Conservation (phyloP, 2,888 invertebrate species). For the Leuctra nigra region DNA sequence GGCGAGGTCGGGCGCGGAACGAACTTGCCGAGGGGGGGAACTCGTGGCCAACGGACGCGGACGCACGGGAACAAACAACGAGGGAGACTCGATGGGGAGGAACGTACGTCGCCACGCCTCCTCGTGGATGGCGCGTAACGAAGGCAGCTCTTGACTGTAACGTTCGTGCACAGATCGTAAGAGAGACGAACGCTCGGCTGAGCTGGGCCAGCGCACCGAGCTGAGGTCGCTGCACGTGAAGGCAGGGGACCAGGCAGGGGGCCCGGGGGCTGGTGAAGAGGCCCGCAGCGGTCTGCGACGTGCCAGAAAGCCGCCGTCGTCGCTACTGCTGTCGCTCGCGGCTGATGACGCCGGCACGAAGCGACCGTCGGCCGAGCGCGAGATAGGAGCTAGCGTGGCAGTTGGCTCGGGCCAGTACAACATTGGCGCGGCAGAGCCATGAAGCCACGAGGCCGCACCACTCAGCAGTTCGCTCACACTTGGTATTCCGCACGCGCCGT, state of each 20-base stretch:
- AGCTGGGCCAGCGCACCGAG: slow-evolving; percentile 74
- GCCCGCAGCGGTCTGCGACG: slow-evolving; percentile 47
- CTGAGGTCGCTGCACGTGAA: slow-evolving; percentile 81
- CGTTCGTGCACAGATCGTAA: slow-evolving; percentile 57
- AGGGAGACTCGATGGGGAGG: slow-evolving; percentile 25
- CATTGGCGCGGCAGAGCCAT: background rate
- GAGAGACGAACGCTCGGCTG: slow-evolving; percentile 62
- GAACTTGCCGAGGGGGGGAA: slow-evolving; percentile 37
- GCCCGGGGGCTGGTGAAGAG: slow-evolving; percentile 24
- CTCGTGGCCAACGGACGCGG: slow-evolving; percentile 55
- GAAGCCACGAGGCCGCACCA: slow-evolving; percentile 68
- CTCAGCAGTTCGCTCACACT: slow-evolving; percentile 71
- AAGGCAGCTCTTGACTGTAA: slow-evolving; percentile 66
- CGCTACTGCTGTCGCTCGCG: slow-evolving; percentile 50
- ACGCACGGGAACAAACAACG: slow-evolving; percentile 50
- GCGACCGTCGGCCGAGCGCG: slow-evolving; percentile 66
- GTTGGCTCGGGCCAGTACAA: no score
- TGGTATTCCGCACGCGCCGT: slow-evolving; percentile 80
- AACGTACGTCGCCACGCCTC: slow-evolving; percentile 47
- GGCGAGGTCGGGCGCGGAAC: slow-evolving; percentile 44
- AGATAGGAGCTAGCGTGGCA: slow-evolving; percentile 63
- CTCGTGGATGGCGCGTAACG: slow-evolving; percentile 63
- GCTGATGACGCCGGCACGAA: slow-evolving; percentile 56
- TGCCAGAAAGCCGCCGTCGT: slow-evolving; percentile 75
- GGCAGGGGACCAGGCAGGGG: slow-evolving; percentile 55